These are phyloP conservation scores for Anagyrus pseudococci DNA, from an alignment of 2,888 invertebrate species.

Conservation along the genomic window DNA sequence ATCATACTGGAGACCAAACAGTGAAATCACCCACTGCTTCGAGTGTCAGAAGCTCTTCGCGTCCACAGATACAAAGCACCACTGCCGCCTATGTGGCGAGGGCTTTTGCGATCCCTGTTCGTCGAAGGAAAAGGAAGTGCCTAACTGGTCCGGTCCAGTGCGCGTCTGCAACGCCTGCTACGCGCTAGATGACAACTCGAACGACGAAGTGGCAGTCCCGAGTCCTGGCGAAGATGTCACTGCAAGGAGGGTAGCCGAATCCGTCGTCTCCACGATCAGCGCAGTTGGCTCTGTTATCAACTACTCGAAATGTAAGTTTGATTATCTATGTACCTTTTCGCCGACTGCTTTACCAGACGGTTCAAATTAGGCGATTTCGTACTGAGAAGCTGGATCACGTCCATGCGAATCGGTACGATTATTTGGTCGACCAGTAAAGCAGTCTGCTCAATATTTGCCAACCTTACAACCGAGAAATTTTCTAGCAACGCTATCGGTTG, in stretches of 20 bases:
- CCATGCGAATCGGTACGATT: too few relatives aligned
- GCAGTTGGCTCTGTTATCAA: slow-evolving; percentile 75
- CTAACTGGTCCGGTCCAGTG: slow-evolving; percentile 75
- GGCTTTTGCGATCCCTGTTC: slow-evolving; percentile 81
- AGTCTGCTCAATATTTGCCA: too few relatives aligned
- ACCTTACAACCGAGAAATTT: not conserved
- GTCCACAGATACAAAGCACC: slow-evolving; percentile 70
- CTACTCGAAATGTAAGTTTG: slow-evolving; percentile 73
- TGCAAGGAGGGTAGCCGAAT: slow-evolving; percentile 73
- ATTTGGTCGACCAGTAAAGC: too few relatives aligned
- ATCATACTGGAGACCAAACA: slow-evolving; percentile 80
- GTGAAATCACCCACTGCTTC: slow-evolving; percentile 73
- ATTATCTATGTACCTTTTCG: too few relatives aligned
- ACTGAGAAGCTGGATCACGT: too few relatives aligned
- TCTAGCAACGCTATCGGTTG: slow-evolving; percentile 34
- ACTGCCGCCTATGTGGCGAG: slow-evolving; percentile 80
- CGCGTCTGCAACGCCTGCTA: slow-evolving; percentile 78
- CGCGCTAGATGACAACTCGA: slow-evolving; percentile 54
- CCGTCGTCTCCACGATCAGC: slow-evolving; percentile 73
- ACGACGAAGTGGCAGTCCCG: slow-evolving; percentile 40
- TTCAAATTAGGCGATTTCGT: too few relatives aligned
- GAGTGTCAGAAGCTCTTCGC: slow-evolving; percentile 70
- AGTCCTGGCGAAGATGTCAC: slow-evolving; percentile 61
- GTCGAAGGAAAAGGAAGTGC: slow-evolving; percentile 70
- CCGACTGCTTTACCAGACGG: too few relatives aligned